These are phyloP conservation scores for Cyanoramphus novaezelandiae DNA, from an alignment of 2,113 vertebrate species.

Conservation along the genomic window DNA sequence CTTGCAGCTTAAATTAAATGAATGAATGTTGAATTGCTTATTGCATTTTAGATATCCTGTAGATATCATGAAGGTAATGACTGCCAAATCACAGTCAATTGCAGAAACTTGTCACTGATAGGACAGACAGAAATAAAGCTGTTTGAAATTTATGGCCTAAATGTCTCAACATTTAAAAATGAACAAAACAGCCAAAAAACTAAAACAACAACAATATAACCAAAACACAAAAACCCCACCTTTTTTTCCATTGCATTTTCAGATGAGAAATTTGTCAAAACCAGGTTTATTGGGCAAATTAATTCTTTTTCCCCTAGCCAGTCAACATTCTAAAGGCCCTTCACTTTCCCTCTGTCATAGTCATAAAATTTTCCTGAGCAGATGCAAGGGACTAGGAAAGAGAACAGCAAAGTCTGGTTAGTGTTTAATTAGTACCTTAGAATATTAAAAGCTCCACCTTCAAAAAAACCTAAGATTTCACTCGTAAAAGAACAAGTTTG, in stretches of 20 bases:
- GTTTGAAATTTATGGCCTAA: background rate
- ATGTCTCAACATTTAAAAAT: background rate
- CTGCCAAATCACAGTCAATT: background rate
- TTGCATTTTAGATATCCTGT: background rate
- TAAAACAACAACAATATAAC: background rate
- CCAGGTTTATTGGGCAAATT: background rate
- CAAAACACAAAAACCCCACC: accelerated
- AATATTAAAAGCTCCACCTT: background rate
- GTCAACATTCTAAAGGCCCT: background rate
- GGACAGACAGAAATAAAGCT: background rate
- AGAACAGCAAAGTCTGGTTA: background rate
- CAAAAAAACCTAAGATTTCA: background rate
- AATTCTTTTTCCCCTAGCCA: accelerated
- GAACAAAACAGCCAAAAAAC: background rate
- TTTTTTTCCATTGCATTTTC: background rate
- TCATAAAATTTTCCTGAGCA: background rate
- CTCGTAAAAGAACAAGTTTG: background rate
- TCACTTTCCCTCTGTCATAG: background rate
- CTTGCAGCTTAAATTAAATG: background rate
- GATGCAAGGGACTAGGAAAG: background rate
- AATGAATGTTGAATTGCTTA: background rate
- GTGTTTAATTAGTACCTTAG: background rate
- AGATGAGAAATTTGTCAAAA: background rate
- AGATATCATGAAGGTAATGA: background rate
- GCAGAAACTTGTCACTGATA: background rate